Base-by-base conservation (phyloP, 2,113 vertebrate genomes). In the Leucoraja erinaceus region DNA sequence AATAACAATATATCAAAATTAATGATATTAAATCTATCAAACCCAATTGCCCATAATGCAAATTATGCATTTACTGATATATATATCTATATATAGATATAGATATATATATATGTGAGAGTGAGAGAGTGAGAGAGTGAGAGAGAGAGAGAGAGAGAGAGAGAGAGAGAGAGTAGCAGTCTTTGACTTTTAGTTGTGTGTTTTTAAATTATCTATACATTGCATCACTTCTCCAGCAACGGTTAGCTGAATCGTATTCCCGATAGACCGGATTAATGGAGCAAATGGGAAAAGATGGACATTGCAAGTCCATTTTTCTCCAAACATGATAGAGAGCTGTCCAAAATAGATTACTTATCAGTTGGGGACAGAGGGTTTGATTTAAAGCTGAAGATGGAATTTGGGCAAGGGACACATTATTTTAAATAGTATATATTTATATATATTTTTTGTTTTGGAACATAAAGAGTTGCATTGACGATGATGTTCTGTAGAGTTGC, bases 321-420 rank as follows among this genome's bases (percentile, higher is more conserved):
- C 22, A 25, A 91, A 91, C 90, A 91, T 91, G 90, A 91, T 91
- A 38, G 90, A 91, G 90, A 91, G 90, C 90, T 91, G 90, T 91
- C 90, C 68, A 91, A 72, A 72, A 72, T 72, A 91, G 90, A 91
- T 91, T 91, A 91, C 90, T 91, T 91, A 91, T 91, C 90, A 91
- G 90, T 74, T 72, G 66, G 38, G 90, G 90, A 91, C 90, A 91
- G 90, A 72, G 90, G 33, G 63, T 33, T 74, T 91, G 90, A 91
- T 91, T 91, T 91, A 91, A 91, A 91, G 90, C 70, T 72, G 68
- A 72, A 91, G 90, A 18, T 68, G 70, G 72, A 72, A 74, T 91
- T 91, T 72, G 38, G 90, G 54, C 90, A 7, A 47, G 25, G 54
- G 66, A 72, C 70, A 47, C 38, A 72, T 91, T 72, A 91, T 91